These are phyloP conservation scores for Acrocephalus arundinaceus DNA, from an alignment of 2,113 vertebrate species.

Conservation along the genomic window DNA sequence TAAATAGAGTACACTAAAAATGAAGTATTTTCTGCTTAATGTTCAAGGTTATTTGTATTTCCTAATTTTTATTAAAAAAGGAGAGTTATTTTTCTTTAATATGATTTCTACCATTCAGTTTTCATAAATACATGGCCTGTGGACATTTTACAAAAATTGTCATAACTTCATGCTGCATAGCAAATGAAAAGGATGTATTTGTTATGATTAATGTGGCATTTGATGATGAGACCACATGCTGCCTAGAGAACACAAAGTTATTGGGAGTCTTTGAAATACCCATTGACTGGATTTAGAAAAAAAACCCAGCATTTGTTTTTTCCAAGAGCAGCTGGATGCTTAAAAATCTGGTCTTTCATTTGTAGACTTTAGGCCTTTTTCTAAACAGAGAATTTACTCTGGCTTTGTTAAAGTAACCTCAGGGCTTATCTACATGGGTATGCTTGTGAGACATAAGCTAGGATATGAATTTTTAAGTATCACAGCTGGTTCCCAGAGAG, in stretches of 20 bases:
- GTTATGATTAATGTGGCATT: neutral
- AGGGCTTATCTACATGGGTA: neutral
- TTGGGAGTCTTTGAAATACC: conserved; percentile 7
- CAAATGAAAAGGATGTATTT: neutral
- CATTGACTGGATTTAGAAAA: conserved; percentile 2
- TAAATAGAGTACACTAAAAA: neutral
- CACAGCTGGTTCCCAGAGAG: neutral
- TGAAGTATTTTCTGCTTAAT: neutral
- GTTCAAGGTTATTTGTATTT: neutral
- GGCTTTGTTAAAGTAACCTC: conserved; percentile 23
- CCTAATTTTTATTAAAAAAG: neutral
- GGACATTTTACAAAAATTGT: neutral
- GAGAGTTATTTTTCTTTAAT: neutral
- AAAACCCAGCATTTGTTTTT: neutral
- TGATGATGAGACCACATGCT: neutral
- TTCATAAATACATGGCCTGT: neutral
- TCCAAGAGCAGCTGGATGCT: conserved; percentile 32
- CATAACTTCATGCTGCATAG: neutral
- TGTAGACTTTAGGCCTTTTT: conserved; percentile 21
- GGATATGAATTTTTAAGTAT: conserved; percentile 51
- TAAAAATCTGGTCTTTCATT: conserved; percentile 38
- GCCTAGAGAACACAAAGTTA: neutral
- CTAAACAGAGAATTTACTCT: conserved; percentile 23
- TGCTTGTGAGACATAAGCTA: conserved; percentile 14
- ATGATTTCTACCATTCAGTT: neutral